phyloP scores from a whole-genome alignment of 2,888 invertebrate species.

The Opisthograptis luteolata region DNA sequence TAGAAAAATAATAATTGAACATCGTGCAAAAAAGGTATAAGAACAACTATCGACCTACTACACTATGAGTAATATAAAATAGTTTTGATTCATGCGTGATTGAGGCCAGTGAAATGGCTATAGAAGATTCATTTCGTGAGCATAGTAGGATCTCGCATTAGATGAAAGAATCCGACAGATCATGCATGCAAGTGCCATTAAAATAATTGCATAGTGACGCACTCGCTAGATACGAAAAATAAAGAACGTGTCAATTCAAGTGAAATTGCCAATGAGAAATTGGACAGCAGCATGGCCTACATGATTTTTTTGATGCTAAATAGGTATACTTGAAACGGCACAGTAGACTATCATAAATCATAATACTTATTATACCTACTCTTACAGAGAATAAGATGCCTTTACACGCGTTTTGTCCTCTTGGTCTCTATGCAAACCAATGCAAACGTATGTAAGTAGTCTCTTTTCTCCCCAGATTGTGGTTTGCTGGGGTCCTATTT shows the following conservation, averaged over 20 bases:
- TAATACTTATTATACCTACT: neutral
- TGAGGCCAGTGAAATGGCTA: slow-evolving; percentile 47
- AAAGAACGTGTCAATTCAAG: slow-evolving; percentile 16
- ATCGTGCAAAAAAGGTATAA: neutral
- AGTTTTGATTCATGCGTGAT: slow-evolving; percentile 37
- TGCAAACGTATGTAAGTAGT: no score
- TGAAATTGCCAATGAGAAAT: no score
- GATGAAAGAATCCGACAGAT: slow-evolving; percentile 18
- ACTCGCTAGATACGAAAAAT: slow-evolving; percentile 5
- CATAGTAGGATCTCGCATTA: slow-evolving; percentile 21
- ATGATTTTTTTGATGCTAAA: slow-evolving; percentile 19
- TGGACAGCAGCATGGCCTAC: no score
- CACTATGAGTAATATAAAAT: no score
- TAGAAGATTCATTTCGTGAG: slow-evolving; percentile 31
- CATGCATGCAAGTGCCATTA: slow-evolving; percentile 9
- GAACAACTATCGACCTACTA: no score
- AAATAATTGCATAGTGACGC: slow-evolving; percentile 7
- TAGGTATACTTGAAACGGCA: slow-evolving; percentile 12
- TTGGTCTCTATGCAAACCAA: neutral
- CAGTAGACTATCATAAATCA: no score
- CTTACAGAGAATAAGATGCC: slow-evolving; percentile 6
- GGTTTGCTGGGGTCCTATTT: no score
- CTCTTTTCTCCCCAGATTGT: no score
- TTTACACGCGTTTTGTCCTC: neutral
- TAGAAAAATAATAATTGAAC: no score